phyloP scores from a whole-genome alignment of 2,888 invertebrate species.

The Dichetophora obliterata region DNA sequence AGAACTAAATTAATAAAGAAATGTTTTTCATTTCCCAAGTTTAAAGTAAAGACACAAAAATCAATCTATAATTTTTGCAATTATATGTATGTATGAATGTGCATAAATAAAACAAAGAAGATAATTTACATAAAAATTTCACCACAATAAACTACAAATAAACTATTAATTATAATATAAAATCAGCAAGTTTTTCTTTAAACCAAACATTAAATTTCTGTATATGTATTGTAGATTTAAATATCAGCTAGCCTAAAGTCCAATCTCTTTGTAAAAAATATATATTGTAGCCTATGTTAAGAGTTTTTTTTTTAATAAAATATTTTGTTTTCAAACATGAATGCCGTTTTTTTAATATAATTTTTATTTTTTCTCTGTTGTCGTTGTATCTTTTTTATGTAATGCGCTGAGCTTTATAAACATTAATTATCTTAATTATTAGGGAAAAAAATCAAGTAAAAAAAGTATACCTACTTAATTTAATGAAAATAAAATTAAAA shows the following conservation, averaged over 20 bases:
- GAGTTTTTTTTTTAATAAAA: not conserved
- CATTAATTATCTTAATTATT: not conserved
- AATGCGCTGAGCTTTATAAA: not conserved
- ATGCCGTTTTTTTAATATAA: not conserved
- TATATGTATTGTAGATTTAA: not conserved
- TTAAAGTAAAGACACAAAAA: not conserved
- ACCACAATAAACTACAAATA: constrained; percentile 29
- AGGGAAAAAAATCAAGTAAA: not conserved
- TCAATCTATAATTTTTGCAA: constrained; percentile 22
- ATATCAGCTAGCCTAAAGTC: constrained; percentile 7
- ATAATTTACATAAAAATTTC: constrained; percentile 28
- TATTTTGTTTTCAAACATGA: constrained; percentile 1
- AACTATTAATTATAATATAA: constrained; percentile 25
- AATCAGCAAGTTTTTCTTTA: constrained; percentile 1
- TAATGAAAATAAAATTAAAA: not conserved
- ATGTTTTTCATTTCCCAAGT: not conserved
- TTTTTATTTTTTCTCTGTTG: constrained; percentile 8
- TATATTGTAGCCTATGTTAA: not conserved
- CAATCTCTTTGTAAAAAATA: constrained; percentile 27
- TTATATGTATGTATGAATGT: constrained; percentile 26
- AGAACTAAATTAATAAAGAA: not conserved
- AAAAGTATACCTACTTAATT: not conserved
- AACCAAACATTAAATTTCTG: constrained; percentile 1
- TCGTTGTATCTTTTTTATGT: not conserved
- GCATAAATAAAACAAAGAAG: constrained; percentile 33